Evolutionary conservation across 23 tunicate genomes (phyloP).

Genomic region (Halocynthia roretzi): DNA sequence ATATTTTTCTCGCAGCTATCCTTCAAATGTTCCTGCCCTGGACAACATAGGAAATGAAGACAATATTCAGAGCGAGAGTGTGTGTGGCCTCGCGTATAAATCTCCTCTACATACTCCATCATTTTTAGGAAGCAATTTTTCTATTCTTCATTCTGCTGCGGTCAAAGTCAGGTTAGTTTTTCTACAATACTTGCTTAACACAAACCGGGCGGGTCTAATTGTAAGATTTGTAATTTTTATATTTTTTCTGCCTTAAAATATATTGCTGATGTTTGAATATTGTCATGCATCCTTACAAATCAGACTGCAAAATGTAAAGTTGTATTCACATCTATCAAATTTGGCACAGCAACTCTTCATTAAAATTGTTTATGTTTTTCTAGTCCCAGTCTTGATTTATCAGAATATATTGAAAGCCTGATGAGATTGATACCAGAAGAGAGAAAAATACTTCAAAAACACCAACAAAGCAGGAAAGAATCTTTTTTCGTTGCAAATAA

Average conservation of each 20-base stretch:
- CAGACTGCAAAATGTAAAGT: too few relatives aligned
- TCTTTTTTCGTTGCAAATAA: conserved; percentile 47
- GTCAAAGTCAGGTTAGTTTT: too few relatives aligned
- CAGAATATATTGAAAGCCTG: conserved; percentile 87
- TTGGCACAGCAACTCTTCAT: background rate
- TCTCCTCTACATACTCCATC: background rate
- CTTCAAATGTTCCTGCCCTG: conserved; percentile 9
- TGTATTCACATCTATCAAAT: too few relatives aligned
- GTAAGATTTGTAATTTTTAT: too few relatives aligned
- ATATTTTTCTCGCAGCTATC: too few relatives aligned
- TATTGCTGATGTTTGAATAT: too few relatives aligned
- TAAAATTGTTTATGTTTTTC: background rate
- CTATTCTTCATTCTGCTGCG: too few relatives aligned
- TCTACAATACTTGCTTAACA: too few relatives aligned
- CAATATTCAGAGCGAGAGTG: conserved; percentile 16
- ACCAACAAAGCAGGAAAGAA: conserved; percentile 50
- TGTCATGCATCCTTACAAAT: too few relatives aligned
- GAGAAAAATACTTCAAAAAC: conserved; percentile 31
- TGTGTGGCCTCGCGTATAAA: conserved; percentile 29
- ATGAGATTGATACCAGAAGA: conserved; percentile 44
- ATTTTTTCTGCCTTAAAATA: too few relatives aligned
- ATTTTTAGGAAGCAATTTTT: too few relatives aligned
- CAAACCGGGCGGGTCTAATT: too few relatives aligned
- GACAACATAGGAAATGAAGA: conserved; percentile 28
- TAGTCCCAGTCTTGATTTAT: conserved; percentile 23